phyloP scores from a whole-genome alignment of 2,113 vertebrate genomes.

The Peromyscus californicus region DNA sequence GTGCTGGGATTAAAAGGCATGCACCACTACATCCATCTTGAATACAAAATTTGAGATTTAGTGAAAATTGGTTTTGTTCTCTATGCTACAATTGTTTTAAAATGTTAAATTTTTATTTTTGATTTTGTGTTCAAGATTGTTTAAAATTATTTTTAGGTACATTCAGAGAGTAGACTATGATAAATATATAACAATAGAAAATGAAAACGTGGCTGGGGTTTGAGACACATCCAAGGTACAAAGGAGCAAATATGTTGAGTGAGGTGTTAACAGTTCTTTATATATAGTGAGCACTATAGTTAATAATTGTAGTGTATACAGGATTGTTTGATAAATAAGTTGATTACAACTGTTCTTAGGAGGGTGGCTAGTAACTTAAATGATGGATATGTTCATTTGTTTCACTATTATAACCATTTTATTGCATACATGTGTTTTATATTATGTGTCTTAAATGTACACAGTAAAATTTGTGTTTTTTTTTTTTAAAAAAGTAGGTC shows the following conservation, averaged over 20 bases:
- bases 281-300: not conserved
- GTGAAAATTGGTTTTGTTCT: conserved; percentile 54
- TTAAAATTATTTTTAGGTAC: conserved; percentile 65
- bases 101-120: conserved; percentile 39
- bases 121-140: conserved; percentile 44
- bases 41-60: conserved; percentile 44
- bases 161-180: conserved; percentile 39
- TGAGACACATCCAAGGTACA: not conserved
- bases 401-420: not conserved
- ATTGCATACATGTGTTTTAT: not conserved
- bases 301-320: not conserved
- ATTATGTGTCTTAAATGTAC: not conserved
- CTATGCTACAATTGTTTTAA: conserved; percentile 56
- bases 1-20: not conserved
- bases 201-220: not conserved
- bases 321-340: not conserved
- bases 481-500: not conserved
- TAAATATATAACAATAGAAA: not conserved
- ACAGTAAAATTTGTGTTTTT: not conserved
- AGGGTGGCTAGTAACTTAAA: not conserved
- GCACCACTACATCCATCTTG: not conserved
- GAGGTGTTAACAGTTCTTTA: not conserved
- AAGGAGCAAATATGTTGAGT: not conserved
- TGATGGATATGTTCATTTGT: not conserved
- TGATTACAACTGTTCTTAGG: not conserved